Percentiles rank a stretch among this genome's conserved stretches.
phyloP scores from a whole-genome alignment of 2,113 vertebrate genomes.

The Indicator maculatus region DNA sequence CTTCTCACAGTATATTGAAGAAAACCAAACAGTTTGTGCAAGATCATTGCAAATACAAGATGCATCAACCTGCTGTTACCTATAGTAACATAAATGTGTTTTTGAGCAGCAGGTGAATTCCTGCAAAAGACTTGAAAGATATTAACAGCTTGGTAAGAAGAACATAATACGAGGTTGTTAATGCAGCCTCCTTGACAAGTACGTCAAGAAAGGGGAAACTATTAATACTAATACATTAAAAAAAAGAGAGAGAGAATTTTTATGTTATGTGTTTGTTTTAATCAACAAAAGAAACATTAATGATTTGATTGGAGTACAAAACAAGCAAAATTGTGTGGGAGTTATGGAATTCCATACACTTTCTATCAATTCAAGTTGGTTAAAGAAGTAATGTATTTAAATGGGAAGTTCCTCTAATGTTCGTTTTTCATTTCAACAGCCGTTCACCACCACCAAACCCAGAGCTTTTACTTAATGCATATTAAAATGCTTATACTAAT shows the following conservation, averaged over 20 bases:
- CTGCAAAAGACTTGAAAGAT: slow-evolving; percentile 70
- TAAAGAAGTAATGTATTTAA: background rate
- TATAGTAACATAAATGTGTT: slow-evolving; percentile 75
- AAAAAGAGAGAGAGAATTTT: background rate
- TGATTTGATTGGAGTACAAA: background rate
- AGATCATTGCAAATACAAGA: slow-evolving; percentile 73
- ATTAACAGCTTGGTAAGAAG: slow-evolving; percentile 79
- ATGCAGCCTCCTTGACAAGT: slow-evolving; percentile 68
- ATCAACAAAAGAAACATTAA: slow-evolving; percentile 1
- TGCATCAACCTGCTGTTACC: slow-evolving; percentile 65
- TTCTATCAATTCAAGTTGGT: background rate
- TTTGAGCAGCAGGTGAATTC: slow-evolving; percentile 81
- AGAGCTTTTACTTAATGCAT: background rate
- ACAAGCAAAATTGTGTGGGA: background rate
- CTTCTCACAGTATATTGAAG: background rate
- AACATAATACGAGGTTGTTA: slow-evolving; percentile 76
- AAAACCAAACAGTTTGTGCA: slow-evolving; percentile 49
- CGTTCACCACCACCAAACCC: background rate
- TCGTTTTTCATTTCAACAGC: background rate
- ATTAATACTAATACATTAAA: slow-evolving; percentile 60
- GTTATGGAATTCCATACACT: background rate
- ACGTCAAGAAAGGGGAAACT: slow-evolving; percentile 75
- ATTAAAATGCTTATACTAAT: background rate
- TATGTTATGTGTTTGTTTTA: slow-evolving; percentile 10
- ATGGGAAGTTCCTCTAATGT: background rate